Conservation (phyloP, 2,888 invertebrate species). For the Lasioglossum calceatum region DNA sequence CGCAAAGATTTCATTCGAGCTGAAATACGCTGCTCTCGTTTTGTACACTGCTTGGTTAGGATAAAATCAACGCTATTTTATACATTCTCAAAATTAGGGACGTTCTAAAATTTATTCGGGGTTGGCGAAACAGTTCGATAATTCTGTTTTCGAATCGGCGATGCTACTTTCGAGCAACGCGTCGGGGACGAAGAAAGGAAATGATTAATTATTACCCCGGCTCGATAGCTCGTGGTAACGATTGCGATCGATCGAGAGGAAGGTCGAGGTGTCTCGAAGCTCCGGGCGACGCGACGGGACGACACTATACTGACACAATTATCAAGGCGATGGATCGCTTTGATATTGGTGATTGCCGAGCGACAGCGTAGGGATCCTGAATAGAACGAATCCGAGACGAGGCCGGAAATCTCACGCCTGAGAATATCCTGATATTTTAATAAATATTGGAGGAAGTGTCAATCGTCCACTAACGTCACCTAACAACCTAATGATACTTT, state of each 20-base stretch:
- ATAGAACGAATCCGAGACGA: slow-evolving; percentile 28
- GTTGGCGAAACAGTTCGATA: neutral
- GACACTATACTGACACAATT: slow-evolving; percentile 44
- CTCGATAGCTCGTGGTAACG: slow-evolving; percentile 1
- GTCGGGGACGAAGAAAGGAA: slow-evolving; percentile 17
- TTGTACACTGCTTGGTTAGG: neutral
- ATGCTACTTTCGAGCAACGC: neutral
- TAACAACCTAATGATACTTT: neutral
- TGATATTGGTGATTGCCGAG: slow-evolving; percentile 41
- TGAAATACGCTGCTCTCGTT: neutral
- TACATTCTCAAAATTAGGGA: neutral
- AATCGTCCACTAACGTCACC: neutral
- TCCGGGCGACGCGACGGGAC: neutral
- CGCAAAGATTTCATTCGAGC: neutral
- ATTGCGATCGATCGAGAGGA: slow-evolving; percentile 49
- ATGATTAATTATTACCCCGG: slow-evolving; percentile 35
- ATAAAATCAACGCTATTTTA: neutral
- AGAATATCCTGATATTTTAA: neutral
- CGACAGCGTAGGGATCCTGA: slow-evolving; percentile 24
- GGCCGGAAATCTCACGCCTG: neutral
- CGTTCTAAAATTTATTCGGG: neutral
- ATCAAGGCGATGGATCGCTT: slow-evolving; percentile 25
- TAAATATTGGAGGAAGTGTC: neutral
- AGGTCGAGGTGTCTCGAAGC: slow-evolving; percentile 20
- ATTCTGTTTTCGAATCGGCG: neutral